These are phyloP conservation scores for Myotis daubentonii DNA, from an alignment of 2,797 vertebrate species.

Conservation along the genomic window DNA sequence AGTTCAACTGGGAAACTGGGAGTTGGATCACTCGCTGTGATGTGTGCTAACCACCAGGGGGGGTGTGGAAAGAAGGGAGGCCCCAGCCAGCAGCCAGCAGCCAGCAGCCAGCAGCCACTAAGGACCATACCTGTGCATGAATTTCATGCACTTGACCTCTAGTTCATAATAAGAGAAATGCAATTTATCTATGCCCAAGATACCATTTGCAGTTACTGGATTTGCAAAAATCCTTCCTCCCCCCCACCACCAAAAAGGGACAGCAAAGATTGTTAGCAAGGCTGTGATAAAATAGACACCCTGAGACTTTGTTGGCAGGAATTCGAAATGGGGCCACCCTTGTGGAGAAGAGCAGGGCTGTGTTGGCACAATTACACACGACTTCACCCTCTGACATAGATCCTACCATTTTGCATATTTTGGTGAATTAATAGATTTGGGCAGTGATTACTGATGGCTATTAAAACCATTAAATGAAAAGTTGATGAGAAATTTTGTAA, in stretches of 20 bases:
- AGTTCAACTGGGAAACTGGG: too few species aligned
- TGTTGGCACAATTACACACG: neutral
- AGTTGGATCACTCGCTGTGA: too few species aligned
- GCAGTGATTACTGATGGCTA: neutral
- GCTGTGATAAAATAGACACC: neutral
- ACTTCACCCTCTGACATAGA: neutral
- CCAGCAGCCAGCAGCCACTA: too few species aligned
- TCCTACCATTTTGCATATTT: neutral
- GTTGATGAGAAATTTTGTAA: constrained; percentile 6
- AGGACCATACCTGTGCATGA: too few species aligned
- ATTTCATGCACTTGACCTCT: too few species aligned
- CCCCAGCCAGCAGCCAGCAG: too few species aligned
- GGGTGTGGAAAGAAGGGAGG: too few species aligned
- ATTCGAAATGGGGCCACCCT: neutral
- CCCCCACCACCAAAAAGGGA: neutral
- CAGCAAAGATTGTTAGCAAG: neutral
- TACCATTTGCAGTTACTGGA: neutral
- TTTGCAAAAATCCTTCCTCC: neutral
- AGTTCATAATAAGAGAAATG: neutral
- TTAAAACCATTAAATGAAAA: constrained; percentile 10
- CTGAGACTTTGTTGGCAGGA: neutral
- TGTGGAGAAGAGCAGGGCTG: neutral
- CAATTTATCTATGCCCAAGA: neutral
- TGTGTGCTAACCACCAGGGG: too few species aligned
- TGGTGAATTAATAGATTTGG: neutral